These are phyloP conservation scores for Spheniscus humboldti DNA, from an alignment of 2,797 vertebrate species.

Conservation along the genomic window DNA sequence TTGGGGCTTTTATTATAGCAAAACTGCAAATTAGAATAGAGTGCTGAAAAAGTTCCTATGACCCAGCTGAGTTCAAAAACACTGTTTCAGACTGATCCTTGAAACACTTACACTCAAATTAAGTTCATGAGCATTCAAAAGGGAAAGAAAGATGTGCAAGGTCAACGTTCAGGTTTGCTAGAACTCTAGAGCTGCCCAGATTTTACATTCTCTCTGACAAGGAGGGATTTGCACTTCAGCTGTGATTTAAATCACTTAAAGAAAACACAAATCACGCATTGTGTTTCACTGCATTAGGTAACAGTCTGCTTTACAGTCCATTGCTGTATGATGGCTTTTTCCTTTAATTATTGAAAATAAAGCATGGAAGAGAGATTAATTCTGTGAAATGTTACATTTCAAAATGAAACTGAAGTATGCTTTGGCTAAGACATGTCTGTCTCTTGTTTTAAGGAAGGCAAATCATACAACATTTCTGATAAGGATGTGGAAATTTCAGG, in stretches of 20 bases:
- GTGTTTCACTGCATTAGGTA: neutral
- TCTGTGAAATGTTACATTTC: neutral
- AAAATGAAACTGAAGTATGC: neutral
- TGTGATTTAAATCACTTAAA: conserved; percentile 17
- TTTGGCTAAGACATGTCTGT: neutral
- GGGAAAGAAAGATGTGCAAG: conserved; percentile 38
- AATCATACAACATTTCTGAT: neutral
- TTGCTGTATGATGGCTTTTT: neutral
- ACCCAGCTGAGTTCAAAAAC: conserved; percentile 76
- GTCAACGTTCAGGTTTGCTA: conserved; percentile 39
- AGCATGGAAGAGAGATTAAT: neutral
- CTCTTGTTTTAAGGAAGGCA: neutral
- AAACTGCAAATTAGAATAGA: conserved; percentile 83
- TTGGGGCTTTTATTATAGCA: conserved; percentile 81
- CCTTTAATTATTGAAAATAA: neutral
- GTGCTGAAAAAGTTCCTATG: conserved; percentile 75
- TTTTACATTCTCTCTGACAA: conserved; percentile 25
- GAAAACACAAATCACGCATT: neutral
- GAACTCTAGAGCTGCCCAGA: conserved; percentile 9
- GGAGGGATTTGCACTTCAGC: neutral
- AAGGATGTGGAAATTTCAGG: neutral
- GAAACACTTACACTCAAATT: conserved; percentile 62
- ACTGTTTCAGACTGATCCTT: conserved; percentile 66
- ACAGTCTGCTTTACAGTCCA: neutral
- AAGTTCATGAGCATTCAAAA: conserved; percentile 62